Percentiles rank a stretch among this genome's conserved stretches.
phyloP scores from a whole-genome alignment of 2,888 invertebrate genomes.

The Epirrhoe alternata region DNA sequence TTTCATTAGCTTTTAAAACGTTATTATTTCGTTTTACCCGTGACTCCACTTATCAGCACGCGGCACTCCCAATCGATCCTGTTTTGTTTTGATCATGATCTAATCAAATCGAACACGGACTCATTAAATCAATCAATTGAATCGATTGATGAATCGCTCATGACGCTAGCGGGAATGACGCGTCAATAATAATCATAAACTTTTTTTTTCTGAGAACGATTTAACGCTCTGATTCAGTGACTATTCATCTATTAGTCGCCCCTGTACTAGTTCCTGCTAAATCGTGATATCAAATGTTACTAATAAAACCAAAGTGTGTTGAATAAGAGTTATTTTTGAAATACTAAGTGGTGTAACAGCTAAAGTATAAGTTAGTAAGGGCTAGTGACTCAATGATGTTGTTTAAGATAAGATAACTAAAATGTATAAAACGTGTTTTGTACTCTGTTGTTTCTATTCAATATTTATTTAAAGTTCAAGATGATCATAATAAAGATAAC shows the following conservation, averaged over 20 bases:
- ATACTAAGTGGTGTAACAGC: neutral
- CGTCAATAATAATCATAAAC: constrained; percentile 22
- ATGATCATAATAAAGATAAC: no score
- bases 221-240: constrained; percentile 30
- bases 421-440: no score
- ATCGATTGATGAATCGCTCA: constrained; percentile 32
- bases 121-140: constrained; percentile 41
- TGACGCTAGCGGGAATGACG: constrained; percentile 22
- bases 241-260: constrained; percentile 6
- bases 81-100: constrained; percentile 36
- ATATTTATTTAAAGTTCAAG: no score
- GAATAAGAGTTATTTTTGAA: neutral
- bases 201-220: constrained; percentile 30
- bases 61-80: constrained; percentile 17
- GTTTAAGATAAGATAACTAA: no score
- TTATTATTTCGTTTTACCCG: neutral
- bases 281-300: neutral
- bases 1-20: neutral
- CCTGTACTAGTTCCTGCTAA: neutral
- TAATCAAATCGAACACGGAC: constrained; percentile 41
- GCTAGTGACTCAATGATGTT: no score
- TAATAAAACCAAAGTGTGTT: neutral
- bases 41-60: constrained; percentile 15
- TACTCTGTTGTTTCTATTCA: no score
- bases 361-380: no score